Evolutionary conservation across 2,888 invertebrate species (phyloP).

Genomic region (Euzophera pinguis): DNA sequence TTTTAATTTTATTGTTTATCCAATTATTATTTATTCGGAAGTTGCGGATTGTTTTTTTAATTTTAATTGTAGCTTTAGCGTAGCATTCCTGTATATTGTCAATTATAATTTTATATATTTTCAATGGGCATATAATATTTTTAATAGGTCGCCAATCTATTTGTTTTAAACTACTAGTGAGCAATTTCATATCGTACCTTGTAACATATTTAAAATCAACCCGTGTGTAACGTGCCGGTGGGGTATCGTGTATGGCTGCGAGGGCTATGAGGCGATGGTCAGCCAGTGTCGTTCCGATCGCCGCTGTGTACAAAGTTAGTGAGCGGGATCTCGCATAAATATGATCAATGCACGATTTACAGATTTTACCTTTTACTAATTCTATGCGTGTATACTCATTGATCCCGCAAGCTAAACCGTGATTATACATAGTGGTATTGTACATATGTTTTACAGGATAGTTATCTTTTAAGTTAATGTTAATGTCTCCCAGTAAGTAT

Average conservation of each 20-base stretch:
- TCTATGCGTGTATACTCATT: slow-evolving; percentile 18
- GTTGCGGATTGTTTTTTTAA: not conserved
- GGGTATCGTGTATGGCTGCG: not conserved
- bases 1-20: slow-evolving; percentile 17
- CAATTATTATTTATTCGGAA: slow-evolving; percentile 12
- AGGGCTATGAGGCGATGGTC: slow-evolving; percentile 14
- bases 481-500: not conserved
- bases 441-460: slow-evolving; percentile 21
- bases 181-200: not conserved
- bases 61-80: slow-evolving; percentile 1
- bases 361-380: slow-evolving; percentile 6
- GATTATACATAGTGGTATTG: slow-evolving; percentile 11
- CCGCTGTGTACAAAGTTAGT: slow-evolving; percentile 19
- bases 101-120: slow-evolving; percentile 14
- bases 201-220: not conserved
- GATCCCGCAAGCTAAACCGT: slow-evolving; percentile 20
- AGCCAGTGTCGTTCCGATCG: slow-evolving; percentile 19
- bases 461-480: not conserved
- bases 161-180: not conserved
- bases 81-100: slow-evolving; percentile 12
- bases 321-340: slow-evolving; percentile 18
- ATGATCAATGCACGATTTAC: slow-evolving; percentile 20
- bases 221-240: not conserved
- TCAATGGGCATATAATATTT: not conserved
- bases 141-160: not conserved